Evolutionary conservation across 2,113 vertebrate genomes (phyloP).

Genomic region (Caloenas nicobarica): DNA sequence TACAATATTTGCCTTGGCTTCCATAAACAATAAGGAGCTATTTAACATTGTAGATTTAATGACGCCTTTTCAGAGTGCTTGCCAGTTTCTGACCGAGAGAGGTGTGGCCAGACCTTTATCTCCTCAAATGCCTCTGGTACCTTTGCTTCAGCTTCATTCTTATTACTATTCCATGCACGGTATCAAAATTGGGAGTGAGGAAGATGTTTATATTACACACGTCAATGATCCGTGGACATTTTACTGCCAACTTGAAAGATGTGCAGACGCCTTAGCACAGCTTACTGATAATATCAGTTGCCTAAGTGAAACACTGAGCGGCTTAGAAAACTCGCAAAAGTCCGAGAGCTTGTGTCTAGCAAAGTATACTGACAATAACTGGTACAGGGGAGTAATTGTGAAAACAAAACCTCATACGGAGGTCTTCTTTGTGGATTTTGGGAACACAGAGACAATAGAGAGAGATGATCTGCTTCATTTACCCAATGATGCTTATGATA

Average conservation of each 20-base stretch:
- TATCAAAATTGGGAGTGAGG: slow-evolving; percentile 88
- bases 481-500: slow-evolving; percentile 81
- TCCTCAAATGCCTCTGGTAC: slow-evolving; percentile 60
- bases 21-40: slow-evolving; percentile 73
- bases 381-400: slow-evolving; percentile 86
- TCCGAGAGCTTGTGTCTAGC: slow-evolving; percentile 86
- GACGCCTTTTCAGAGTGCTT: slow-evolving; percentile 89
- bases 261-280: slow-evolving; percentile 72
- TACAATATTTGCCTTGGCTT: slow-evolving; percentile 88
- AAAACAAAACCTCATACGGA: slow-evolving; percentile 67
- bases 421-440: slow-evolving; percentile 95
- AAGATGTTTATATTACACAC: slow-evolving; percentile 80
- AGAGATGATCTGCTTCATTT: slow-evolving; percentile 81
- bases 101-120: slow-evolving; percentile 68
- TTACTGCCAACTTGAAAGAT: slow-evolving; percentile 88
- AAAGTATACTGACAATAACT: slow-evolving; percentile 84
- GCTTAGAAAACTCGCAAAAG: slow-evolving; percentile 38
- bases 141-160: slow-evolving; percentile 80
- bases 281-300: slow-evolving; percentile 71
- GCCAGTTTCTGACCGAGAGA: slow-evolving; percentile 76
- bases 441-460: slow-evolving; percentile 79
- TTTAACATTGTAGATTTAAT: slow-evolving; percentile 89
- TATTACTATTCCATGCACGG: slow-evolving; percentile 88
- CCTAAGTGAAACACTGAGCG: slow-evolving; percentile 69
- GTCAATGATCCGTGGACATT: slow-evolving; percentile 81